These are phyloP conservation scores for Zaprionus capensis DNA, from an alignment of 1,140 invertebrate genomes.

Conservation along the genomic window DNA sequence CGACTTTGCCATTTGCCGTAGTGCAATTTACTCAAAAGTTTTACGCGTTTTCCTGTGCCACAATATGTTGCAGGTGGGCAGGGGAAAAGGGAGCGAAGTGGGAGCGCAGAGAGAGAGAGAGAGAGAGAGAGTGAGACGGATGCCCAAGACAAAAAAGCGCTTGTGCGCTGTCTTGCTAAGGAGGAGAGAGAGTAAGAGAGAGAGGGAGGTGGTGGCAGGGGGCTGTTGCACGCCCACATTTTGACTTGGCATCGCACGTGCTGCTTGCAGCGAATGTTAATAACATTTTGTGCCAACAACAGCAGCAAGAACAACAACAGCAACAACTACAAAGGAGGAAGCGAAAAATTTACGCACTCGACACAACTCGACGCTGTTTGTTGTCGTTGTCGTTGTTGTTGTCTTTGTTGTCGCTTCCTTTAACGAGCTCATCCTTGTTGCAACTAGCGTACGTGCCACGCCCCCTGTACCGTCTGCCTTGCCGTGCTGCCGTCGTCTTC, in stretches of 20 bases:
- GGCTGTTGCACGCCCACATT: constrained; percentile 31
- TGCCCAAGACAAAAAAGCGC: constrained; percentile 30
- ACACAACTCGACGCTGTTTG: constrained; percentile 45
- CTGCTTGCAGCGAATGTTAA: constrained; percentile 74
- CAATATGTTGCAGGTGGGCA: constrained; percentile 29
- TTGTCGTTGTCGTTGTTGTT: constrained; percentile 34
- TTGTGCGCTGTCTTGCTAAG: constrained; percentile 8
- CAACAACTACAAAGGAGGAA: constrained; percentile 9
- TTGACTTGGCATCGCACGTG: constrained; percentile 62
- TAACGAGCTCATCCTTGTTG: constrained; percentile 81
- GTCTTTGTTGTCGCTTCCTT: constrained; percentile 66
- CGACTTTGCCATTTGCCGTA: constrained; percentile 43
- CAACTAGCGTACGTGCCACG: constrained; percentile 64
- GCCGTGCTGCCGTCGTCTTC: constrained; percentile 28
- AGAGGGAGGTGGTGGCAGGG: background rate
- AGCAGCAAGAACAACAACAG: constrained; percentile 42
- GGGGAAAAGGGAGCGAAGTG: background rate
- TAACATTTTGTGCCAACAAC: constrained; percentile 72
- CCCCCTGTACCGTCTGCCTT: constrained; percentile 27
- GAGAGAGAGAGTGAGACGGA: background rate
- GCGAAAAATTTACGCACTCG: constrained; percentile 72
- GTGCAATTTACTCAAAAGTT: constrained; percentile 56
- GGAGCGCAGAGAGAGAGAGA: background rate
- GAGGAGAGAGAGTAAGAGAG: background rate
- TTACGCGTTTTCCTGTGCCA: constrained; percentile 47